phyloP scores from a whole-genome alignment of 2,113 vertebrate genomes.

The Sapajus apella region DNA sequence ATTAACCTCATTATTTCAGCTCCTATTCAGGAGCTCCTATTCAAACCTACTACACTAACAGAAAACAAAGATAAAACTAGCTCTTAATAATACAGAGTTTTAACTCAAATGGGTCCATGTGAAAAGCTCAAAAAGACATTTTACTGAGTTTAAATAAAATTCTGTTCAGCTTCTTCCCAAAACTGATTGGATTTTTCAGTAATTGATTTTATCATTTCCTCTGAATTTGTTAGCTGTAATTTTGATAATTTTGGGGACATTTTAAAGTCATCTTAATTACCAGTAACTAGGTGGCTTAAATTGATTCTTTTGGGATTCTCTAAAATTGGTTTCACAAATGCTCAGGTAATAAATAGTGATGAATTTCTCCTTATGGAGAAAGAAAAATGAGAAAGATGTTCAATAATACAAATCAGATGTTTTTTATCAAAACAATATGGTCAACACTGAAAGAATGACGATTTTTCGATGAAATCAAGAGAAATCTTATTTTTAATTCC shows the following conservation, averaged over 20 bases:
- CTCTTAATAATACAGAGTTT: background rate
- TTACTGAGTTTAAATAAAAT: background rate
- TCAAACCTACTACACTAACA: background rate
- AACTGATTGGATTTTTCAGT: conserved; percentile 29
- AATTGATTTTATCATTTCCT: conserved; percentile 44
- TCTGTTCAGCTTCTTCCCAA: conserved; percentile 15
- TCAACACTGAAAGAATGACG: background rate
- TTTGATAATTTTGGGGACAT: background rate
- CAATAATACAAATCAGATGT: background rate
- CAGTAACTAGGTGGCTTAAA: conserved; percentile 50
- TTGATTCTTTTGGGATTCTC: conserved; percentile 36
- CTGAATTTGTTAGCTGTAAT: conserved; percentile 28
- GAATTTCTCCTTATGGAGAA: conserved; percentile 36
- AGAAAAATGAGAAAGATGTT: background rate
- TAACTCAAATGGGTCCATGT: background rate
- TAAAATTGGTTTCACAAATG: conserved; percentile 12
- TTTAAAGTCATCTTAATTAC: conserved; percentile 65
- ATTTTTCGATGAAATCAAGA: background rate
- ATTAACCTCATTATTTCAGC: conserved; percentile 16
- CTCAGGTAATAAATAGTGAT: conserved; percentile 46
- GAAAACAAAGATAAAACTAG: conserved; percentile 41
- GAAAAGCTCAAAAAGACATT: conserved; percentile 38
- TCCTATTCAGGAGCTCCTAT: background rate
- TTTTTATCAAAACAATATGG: conserved; percentile 32
- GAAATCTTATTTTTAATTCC: background rate